These are phyloP conservation scores for Cataglyphis altisquamis DNA, from an alignment of 2,888 invertebrate species.

Conservation along the genomic window DNA sequence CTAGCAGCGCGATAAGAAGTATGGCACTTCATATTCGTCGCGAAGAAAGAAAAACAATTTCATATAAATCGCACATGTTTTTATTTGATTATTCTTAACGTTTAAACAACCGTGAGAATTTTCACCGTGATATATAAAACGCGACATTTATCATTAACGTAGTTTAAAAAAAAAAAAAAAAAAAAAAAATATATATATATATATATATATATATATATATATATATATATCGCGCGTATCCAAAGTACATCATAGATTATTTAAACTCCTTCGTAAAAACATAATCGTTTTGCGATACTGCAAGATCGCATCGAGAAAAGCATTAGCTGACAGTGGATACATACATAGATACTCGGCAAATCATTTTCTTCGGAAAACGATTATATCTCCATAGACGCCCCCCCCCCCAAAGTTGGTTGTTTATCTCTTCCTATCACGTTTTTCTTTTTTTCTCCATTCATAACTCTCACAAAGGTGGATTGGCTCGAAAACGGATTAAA, in stretches of 20 bases:
- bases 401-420: slow-evolving; percentile 49
- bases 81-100: background rate
- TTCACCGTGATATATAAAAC: background rate
- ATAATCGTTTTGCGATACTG: slow-evolving; percentile 27
- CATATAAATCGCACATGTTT: background rate
- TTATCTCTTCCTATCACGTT: slow-evolving; percentile 67
- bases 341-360: slow-evolving; percentile 14
- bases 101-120: background rate
- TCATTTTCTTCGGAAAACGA: slow-evolving; percentile 41
- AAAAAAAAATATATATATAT: background rate
- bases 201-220: no score
- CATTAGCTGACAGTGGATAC: background rate
- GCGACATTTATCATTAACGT: background rate
- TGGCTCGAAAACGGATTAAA: slow-evolving; percentile 66
- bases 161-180: background rate
- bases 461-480: slow-evolving; percentile 85
- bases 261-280: background rate
- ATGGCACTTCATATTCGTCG: slow-evolving; percentile 85
- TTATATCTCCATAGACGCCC: background rate
- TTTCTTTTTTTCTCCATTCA: slow-evolving; percentile 73
- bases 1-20: slow-evolving; percentile 71
- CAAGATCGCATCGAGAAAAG: slow-evolving; percentile 1
- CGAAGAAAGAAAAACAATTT: slow-evolving; percentile 58
- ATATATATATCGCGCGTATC: background rate
- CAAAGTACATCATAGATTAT: background rate